These are phyloP conservation scores for Drosophila nasuta DNA, from an alignment of 1,140 invertebrate genomes.

Conservation along the genomic window DNA sequence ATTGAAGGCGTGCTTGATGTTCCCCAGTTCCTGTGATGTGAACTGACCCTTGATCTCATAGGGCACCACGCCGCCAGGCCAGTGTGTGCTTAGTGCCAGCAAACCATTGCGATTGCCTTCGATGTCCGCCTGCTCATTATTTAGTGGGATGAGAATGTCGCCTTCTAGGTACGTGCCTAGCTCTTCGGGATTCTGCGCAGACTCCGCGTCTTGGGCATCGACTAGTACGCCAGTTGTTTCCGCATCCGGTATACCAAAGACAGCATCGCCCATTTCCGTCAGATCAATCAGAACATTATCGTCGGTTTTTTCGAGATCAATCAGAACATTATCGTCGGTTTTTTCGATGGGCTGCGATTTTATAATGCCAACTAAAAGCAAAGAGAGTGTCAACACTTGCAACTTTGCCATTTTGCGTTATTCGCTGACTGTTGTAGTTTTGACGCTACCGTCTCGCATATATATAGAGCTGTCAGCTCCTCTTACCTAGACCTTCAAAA, in stretches of 20 bases:
- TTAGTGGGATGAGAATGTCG: conserved; percentile 88
- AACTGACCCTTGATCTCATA: conserved; percentile 89
- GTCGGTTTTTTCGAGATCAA: too few species aligned
- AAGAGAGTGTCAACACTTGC: background rate
- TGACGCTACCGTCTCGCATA: conserved; percentile 14
- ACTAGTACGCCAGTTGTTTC: conserved; percentile 86
- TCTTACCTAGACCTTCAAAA: conserved; percentile 69
- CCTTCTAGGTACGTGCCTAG: conserved; percentile 90
- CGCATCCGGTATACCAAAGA: conserved; percentile 86
- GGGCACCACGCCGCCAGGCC: conserved; percentile 89
- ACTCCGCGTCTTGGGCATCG: conserved; percentile 88
- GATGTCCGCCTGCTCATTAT: conserved; percentile 81
- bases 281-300: too few species aligned
- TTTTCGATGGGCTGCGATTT: conserved; percentile 24
- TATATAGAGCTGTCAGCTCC: conserved; percentile 34
- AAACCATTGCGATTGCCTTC: conserved; percentile 87
- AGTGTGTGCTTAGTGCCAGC: conserved; percentile 86
- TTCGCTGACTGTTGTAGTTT: conserved; percentile 26
- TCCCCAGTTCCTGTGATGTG: conserved; percentile 84
- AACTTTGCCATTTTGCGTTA: conserved; percentile 53
- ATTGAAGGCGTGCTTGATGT: conserved; percentile 88
- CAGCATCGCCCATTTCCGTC: conserved; percentile 85
- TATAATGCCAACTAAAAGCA: conserved; percentile 8
- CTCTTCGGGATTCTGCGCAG: conserved; percentile 90
- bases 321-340: conserved; percentile 67